Percentiles rank a stretch among this genome's conserved stretches.
phyloP scores from a whole-genome alignment of 2,113 vertebrate species.

The Noturus placidus region DNA sequence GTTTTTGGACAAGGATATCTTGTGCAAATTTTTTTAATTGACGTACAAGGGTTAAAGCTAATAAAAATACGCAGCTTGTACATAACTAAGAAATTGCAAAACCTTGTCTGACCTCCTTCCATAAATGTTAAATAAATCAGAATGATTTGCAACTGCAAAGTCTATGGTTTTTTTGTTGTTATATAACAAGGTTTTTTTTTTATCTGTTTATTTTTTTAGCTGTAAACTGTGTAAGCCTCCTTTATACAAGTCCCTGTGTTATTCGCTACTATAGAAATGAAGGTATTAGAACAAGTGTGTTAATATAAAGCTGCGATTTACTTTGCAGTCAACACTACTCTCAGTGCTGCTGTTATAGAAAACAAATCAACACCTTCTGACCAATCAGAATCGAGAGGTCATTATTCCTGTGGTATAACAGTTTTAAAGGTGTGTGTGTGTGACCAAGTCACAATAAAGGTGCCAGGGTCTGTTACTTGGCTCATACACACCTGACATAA shows the following conservation, averaged over 20 bases:
- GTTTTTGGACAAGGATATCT: too few relatives aligned
- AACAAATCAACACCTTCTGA: neutral
- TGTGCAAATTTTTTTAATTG: too few relatives aligned
- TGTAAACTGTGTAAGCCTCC: constrained; percentile 2
- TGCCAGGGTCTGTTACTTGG: neutral
- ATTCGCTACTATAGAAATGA: neutral
- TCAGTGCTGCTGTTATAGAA: neutral
- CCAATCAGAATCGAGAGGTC: neutral
- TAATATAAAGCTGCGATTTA: neutral
- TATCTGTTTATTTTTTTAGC: constrained; percentile 11
- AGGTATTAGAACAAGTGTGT: neutral
- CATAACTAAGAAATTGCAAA: neutral
- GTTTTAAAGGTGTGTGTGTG: neutral
- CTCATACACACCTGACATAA: neutral
- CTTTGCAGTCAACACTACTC: neutral
- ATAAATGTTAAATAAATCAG: neutral
- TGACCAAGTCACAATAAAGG: neutral
- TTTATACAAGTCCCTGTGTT: neutral
- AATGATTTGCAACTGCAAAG: neutral
- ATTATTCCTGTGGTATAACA: neutral
- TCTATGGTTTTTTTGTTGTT: neutral
- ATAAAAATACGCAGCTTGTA: neutral
- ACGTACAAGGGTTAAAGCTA: neutral
- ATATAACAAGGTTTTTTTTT: neutral
- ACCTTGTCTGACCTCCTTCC: neutral